These are phyloP conservation scores for Vultur gryphus DNA, from an alignment of 2,797 vertebrate genomes.

Conservation along the genomic window DNA sequence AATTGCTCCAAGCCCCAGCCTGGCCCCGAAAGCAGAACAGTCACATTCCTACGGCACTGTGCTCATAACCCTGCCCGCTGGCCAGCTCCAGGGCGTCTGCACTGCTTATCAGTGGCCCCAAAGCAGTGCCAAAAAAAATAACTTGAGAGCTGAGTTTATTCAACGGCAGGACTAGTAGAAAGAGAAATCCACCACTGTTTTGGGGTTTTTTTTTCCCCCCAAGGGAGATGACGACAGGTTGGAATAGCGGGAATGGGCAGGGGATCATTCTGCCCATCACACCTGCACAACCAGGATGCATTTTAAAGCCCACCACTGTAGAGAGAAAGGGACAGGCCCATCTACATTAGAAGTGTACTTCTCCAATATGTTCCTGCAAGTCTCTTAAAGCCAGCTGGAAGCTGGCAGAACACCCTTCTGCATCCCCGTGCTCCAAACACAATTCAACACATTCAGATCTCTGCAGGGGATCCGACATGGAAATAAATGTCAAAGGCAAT, in stretches of 20 bases:
- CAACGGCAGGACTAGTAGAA: background rate
- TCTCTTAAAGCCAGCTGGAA: background rate
- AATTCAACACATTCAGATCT: background rate
- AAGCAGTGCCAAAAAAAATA: background rate
- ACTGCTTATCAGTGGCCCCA: fast-evolving
- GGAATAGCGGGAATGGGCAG: background rate
- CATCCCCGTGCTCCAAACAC: fast-evolving
- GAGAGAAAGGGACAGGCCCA: background rate
- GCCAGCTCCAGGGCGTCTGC: background rate
- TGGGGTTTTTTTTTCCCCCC: fast-evolving
- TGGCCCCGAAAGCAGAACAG: background rate
- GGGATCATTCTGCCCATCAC: background rate
- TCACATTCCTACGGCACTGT: background rate
- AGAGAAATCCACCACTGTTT: background rate
- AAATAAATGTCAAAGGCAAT: background rate
- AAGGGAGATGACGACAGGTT: background rate
- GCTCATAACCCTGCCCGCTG: background rate
- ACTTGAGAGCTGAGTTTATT: background rate
- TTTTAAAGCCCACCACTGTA: background rate
- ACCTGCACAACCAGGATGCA: background rate
- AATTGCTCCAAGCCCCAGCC: background rate
- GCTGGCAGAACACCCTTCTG: background rate
- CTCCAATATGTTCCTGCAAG: background rate
- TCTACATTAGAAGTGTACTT: background rate
- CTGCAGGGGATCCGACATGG: background rate